These are phyloP conservation scores for Vimba vimba DNA, from an alignment of 2,113 vertebrate genomes.

Conservation along the genomic window DNA sequence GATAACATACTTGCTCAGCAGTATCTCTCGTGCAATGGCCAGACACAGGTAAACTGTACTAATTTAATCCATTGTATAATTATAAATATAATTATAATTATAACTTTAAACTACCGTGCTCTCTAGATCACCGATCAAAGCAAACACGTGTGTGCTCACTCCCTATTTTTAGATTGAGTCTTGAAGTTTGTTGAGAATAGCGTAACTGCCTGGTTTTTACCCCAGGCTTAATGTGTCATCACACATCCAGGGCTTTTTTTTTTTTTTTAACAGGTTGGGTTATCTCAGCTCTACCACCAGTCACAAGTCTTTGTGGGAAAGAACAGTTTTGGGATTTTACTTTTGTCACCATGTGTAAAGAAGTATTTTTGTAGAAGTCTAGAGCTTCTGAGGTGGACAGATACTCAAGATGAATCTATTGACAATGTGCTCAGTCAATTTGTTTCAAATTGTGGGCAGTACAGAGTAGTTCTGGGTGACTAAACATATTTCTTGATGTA, in stretches of 20 bases:
- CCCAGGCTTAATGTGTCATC: constrained; percentile 5
- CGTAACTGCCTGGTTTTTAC: background rate
- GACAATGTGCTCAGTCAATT: background rate
- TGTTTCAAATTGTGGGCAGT: background rate
- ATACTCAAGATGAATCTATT: background rate
- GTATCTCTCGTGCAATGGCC: constrained; percentile 62
- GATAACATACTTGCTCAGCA: constrained; percentile 35
- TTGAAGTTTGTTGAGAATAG: background rate
- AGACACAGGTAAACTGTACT: constrained; percentile 66
- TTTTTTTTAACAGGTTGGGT: background rate
- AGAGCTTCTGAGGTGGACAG: background rate
- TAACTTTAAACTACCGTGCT: background rate
- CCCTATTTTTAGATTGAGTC: background rate
- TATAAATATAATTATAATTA: constrained; percentile 12
- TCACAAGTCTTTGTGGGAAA: background rate
- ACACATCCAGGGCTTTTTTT: background rate
- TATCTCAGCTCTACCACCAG: background rate
- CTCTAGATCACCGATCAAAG: background rate
- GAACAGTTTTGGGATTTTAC: background rate
- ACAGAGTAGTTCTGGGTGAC: background rate
- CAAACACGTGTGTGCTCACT: background rate
- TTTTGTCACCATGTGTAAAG: background rate
- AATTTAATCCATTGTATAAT: constrained; percentile 4
- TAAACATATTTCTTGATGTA: background rate
- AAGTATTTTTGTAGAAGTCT: background rate